Percentiles rank a stretch among this genome's conserved stretches.
Evolutionary conservation across 1,140 invertebrate species (phyloP).

Genomic region (Drosophila pruinosa): DNA sequence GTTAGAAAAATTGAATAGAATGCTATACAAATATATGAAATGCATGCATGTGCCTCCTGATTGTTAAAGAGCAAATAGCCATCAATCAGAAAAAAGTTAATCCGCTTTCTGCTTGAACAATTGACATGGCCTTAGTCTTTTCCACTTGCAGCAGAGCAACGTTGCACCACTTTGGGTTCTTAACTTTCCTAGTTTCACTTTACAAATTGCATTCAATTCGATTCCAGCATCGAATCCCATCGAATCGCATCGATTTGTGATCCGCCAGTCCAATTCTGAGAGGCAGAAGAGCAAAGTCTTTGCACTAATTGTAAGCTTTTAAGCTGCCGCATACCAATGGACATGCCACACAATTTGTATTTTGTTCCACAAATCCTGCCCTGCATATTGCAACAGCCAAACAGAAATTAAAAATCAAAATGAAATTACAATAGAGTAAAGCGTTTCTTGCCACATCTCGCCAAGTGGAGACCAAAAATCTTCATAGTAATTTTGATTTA

Average conservation of each 20-base stretch:
- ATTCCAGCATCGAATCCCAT: neutral
- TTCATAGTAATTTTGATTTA: slow-evolving; percentile 63
- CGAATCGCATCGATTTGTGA: slow-evolving; percentile 13
- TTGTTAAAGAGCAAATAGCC: neutral
- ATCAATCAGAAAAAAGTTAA: slow-evolving; percentile 5
- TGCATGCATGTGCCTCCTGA: neutral
- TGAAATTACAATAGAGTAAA: neutral
- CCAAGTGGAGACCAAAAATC: slow-evolving; percentile 29
- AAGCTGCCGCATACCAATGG: slow-evolving; percentile 27
- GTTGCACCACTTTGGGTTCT: neutral
- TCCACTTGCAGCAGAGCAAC: neutral
- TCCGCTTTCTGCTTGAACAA: neutral
- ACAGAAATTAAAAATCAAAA: neutral
- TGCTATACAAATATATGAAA: neutral
- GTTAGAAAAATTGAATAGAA: too few species aligned
- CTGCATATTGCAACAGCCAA: slow-evolving; percentile 40
- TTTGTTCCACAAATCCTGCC: slow-evolving; percentile 25
- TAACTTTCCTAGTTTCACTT: neutral
- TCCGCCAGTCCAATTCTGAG: slow-evolving; percentile 16
- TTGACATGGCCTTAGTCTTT: neutral
- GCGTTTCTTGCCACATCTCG: neutral
- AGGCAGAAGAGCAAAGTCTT: neutral
- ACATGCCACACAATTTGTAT: neutral
- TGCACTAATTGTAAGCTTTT: slow-evolving; percentile 47
- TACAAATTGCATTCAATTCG: slow-evolving; percentile 22